Evolutionary conservation across 2,113 vertebrate genomes (phyloP), one percentile per base, ranked within the genome.

Genomic region (Gadus macrocephalus): DNA sequence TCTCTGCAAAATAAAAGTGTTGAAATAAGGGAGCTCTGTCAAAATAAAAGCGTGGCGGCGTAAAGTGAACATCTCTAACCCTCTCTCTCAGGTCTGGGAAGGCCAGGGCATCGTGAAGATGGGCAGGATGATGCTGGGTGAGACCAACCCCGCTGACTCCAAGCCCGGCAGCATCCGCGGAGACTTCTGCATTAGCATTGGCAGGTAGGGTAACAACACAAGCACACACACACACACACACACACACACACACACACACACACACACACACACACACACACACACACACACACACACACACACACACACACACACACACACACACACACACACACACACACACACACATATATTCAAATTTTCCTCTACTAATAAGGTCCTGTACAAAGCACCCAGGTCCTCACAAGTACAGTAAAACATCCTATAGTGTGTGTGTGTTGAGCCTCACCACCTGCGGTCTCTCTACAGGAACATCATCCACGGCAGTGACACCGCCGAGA

Each of bases 141-240:
- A 97, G 91, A 98, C 96, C 68, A 97, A 98, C 80, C 97, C 97
- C 0, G 93, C 94, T 0, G 95, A 97, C 85, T 98, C 97, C 66
- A 95, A 96, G 75, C 96, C 97, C 0, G 97, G 97, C 66, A 98
- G 95, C 88, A 98, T 99, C 85, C 94, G 96, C 19, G 97, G 96
- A 38, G 97, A 99, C 76, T 92, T 96, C 87, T 98, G 96, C 66
- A 92, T 99, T 78, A 93, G 97, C 82, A 94, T 98, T 67, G 96
- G 96, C 93, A 96, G 96, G 97, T 97, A 71, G 83, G 92, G 12
- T 7, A 19, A 14, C n/a, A 49, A 25, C 19, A 15, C 28, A 35
- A 15, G 15, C 62, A 64, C 15, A 64, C 62, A 64, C 9, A 64
- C 62, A 31, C 62, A 17, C 27, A 31, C 62, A 16, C 11, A 64